Evolutionary conservation across 1,140 invertebrate genomes (phyloP), one percentile per base, ranked within the genome.

Genomic region (Leptinotarsa lineolata): DNA sequence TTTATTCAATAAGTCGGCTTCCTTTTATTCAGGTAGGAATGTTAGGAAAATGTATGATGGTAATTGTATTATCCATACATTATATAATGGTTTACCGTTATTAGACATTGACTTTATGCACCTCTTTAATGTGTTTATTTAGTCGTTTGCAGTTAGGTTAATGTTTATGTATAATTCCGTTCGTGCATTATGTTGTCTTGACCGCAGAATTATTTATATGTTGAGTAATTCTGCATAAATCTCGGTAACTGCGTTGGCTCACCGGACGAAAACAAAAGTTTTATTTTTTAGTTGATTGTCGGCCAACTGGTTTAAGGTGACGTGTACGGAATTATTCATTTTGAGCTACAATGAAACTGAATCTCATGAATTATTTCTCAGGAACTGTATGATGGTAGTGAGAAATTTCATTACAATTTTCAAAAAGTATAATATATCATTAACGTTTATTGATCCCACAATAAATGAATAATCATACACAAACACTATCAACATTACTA

Each of bases 41-140:
- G 48, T 18, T 15, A 4, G 48, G 16, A 13, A 54, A 54, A n/a
- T 54, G 4, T 18, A 54, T 18, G 48, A 54, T 54, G 6, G 48
- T 18, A 54, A 54, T 54, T 54, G 48, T 54, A 54, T 16, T 54
- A 54, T 54, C 48, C n/a, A 15, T 15, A 64, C 16, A 64, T 64
- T 30, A 64, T 30, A 21, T 64, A 64, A 64, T 30, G 61, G n/a
- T 22, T 64, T 64, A 64, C 61, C 21, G 61, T 64, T 64, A 64
- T 64, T 64, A 64, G 61, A 64, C 61, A 64, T 64, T 64, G 61
- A 22, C 61, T 64, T 64, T 64, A 22, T 64, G 48, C 48, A 54
- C 48, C n/a, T 54, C 48, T 54, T 18, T 54, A 54, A 54, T 54
- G 48, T 54, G 48, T 54, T 54, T 54, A 54, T 54, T 54, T 54